Base-by-base conservation (phyloP, 2,113 vertebrate species). In the Gadus macrocephalus region DNA sequence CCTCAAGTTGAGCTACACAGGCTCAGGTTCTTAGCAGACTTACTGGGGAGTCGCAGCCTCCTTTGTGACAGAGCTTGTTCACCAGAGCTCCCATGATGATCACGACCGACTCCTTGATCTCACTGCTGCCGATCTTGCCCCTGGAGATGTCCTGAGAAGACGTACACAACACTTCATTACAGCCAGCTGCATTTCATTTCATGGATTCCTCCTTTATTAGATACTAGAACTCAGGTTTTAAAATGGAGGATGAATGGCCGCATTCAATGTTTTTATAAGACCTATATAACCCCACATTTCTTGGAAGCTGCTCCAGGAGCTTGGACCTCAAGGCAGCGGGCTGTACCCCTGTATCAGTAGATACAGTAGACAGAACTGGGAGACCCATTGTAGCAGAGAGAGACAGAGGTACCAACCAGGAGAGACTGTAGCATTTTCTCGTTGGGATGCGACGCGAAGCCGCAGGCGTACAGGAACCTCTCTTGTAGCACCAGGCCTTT, bases 391-490 rank as follows among this genome's bases (percentile, higher is more conserved):
- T 49, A 49, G 42, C 12, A 8, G 8, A 9, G 8, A 49, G 9
- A 12, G 12, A 9, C 2, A 12, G 7, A 38, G 58, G 15, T 14
- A 73, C 95, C 94, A 82, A 99, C 97, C 85, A 94, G 83, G 81
- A 99, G 84, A 53, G 92, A 89, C 82, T 91, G 88, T 2, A 99
- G 91, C 85, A 98, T 92, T 2, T 64, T 88, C 83, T 98, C 95
- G 15, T 87, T 92, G 2, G 97, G 97, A 65, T 96, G 96, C 53
- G 97, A 95, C 28, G 97, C 91, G 75, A 99, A 97, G 66, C 95
- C 97, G 74, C 94, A 96, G 56, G 96, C 96, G 11, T 98, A 99
- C 12, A 99, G 94, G 77, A 99, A 99, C 28, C 97, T 88, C 74
- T 99, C 97, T 85, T 98, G 97, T 62, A 98, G 89, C 53, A 93